Evolutionary conservation across 2,797 vertebrate genomes (phyloP), one percentile per base, ranked within the genome.

Genomic region (Perodicticus potto): DNA sequence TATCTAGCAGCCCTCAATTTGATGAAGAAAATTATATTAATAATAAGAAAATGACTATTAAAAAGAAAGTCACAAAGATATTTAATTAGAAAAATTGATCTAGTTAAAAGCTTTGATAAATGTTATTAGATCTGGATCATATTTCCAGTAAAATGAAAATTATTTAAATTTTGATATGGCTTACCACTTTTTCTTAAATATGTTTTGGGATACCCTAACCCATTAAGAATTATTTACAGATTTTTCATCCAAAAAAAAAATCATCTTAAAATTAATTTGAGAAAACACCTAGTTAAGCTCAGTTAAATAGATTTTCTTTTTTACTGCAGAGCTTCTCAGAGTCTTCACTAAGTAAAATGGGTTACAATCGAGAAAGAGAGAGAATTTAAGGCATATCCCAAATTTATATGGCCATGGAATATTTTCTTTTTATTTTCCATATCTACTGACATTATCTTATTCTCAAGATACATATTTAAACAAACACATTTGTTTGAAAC

Each of bases 81-180:
- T 40, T 94, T 65, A 67, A 63, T 89, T 96, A 73, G 23, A 89
- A 87, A 34, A 23, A 77, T 10, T 11, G 3, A 16, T n/a, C 12
- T 59, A 86, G 6, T 10, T 65, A 63, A 55, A 34, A 69, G 25
- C 19, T 89, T 73, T 89, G 32, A 89, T 85, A 86, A 83, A 61
- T 69, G 23, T 59, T 86, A 81, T 81, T 91, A 13, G 32, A 93
- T 0, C 14, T 89, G 5, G 4, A 57, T 77, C n/a, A 73, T 72
- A 78, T 59, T 84, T 92, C 20, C 1, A 88, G 40, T 77, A 69
- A n/a, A 40, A 59, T 74, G 70, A 94, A 92, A 84, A 86, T 17
- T 74, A 81, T 59, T 82, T 11, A 78, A 63, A 69, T 90, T 32
- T 91, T 86, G 2, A 61, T 70, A 29, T 86, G 0, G 4, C 23